These are phyloP conservation scores for Gryllus bimaculatus DNA, from an alignment of 1,140 invertebrate genomes.

Conservation along the genomic window DNA sequence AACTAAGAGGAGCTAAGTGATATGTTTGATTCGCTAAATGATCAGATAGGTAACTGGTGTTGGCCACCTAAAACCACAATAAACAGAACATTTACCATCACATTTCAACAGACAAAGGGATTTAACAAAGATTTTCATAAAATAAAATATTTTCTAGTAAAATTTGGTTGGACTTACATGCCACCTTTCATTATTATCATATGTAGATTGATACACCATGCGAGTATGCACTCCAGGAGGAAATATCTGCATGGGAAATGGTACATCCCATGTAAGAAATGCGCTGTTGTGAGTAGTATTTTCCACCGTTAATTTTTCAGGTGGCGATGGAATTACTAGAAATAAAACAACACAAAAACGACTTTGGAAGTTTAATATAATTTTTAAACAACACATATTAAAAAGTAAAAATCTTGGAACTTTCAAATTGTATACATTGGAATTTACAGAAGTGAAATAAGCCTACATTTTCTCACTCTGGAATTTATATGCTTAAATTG, in stretches of 20 bases:
- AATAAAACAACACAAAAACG: constrained; percentile 18
- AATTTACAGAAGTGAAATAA: too few species aligned
- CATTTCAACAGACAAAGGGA: not conserved
- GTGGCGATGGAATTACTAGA: constrained; percentile 48
- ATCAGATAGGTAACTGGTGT: constrained; percentile 30
- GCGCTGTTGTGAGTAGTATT: constrained; percentile 47
- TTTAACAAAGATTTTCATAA: not conserved
- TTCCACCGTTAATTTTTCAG: constrained; percentile 41
- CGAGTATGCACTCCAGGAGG: constrained; percentile 46
- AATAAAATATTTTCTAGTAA: not conserved
- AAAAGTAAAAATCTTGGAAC: too few species aligned
- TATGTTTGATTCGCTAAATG: constrained; percentile 28
- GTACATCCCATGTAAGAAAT: constrained; percentile 46
- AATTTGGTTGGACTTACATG: constrained; percentile 14
- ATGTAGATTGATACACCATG: constrained; percentile 52
- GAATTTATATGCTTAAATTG: too few species aligned
- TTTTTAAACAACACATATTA: too few species aligned
- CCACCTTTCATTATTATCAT: constrained; percentile 41
- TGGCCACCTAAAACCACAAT: constrained; percentile 8
- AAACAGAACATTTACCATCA: not conserved
- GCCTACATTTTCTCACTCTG: too few species aligned
- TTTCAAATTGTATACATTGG: too few species aligned
- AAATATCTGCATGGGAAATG: constrained; percentile 46
- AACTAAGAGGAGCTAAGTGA: constrained; percentile 44
- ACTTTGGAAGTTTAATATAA: too few species aligned